Conservation (phyloP, 2,888 invertebrate genomes). For the Platycheirus albimanus region DNA sequence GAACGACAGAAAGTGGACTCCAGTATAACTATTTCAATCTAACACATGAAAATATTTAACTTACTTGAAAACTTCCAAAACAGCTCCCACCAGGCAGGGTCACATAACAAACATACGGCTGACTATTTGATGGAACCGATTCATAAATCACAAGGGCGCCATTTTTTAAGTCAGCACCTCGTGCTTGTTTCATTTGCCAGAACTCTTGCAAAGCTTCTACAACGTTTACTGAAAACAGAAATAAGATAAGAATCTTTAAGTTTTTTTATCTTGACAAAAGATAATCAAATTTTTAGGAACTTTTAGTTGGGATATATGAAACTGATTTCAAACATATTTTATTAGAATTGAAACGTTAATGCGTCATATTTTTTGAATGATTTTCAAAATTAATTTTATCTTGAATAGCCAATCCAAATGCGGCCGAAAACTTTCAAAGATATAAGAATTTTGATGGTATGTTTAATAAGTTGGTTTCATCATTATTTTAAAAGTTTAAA, state of each 20-base stretch:
- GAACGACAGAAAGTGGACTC: slow-evolving; percentile 79
- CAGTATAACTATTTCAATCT: neutral
- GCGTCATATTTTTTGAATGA: too few species aligned
- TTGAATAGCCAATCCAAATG: too few species aligned
- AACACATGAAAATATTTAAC: neutral
- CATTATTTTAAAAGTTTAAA: too few species aligned
- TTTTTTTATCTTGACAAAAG: too few species aligned
- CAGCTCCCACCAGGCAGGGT: slow-evolving; percentile 97
- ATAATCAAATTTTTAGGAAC: too few species aligned
- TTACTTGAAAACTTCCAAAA: slow-evolving; percentile 96
- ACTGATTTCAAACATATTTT: too few species aligned
- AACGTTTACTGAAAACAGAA: slow-evolving; percentile 89
- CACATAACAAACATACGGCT: slow-evolving; percentile 97
- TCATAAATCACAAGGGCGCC: slow-evolving; percentile 97
- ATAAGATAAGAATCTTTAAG: slow-evolving; percentile 57
- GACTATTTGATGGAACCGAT: slow-evolving; percentile 94
- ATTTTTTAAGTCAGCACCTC: slow-evolving; percentile 92
- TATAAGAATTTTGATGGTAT: too few species aligned
- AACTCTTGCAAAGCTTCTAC: slow-evolving; percentile 98
- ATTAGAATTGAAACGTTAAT: too few species aligned
- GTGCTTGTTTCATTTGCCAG: slow-evolving; percentile 97
- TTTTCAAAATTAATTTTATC: too few species aligned
- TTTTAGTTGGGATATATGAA: too few species aligned
- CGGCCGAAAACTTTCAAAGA: too few species aligned
- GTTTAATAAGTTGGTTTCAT: too few species aligned